Percentiles rank a stretch among this genome's conserved stretches.
These are phyloP conservation scores for Triplophysa siluroides DNA, from an alignment of 2,113 vertebrate species.

Conservation along the genomic window DNA sequence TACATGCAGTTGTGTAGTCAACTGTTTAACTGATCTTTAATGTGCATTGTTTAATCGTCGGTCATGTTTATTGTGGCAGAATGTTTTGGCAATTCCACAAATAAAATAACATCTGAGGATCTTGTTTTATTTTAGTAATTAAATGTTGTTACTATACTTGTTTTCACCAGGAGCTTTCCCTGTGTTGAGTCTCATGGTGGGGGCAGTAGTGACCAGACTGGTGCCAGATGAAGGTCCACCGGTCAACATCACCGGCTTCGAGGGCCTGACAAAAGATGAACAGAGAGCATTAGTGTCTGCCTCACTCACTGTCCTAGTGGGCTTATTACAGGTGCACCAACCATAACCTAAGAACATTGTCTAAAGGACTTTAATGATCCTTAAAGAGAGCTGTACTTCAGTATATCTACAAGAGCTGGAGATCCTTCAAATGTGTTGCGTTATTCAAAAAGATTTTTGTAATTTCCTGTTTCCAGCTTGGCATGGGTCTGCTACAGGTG, in stretches of 20 bases:
- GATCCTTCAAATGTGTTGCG: too few relatives aligned
- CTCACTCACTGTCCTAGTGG: conserved; percentile 85
- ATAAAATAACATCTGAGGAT: too few relatives aligned
- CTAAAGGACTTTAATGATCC: background rate
- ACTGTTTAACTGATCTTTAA: too few relatives aligned
- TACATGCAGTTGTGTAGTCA: too few relatives aligned
- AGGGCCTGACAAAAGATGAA: conserved; percentile 62
- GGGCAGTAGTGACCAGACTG: conserved; percentile 75
- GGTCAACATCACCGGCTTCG: conserved; percentile 62
- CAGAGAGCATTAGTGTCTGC: conserved; percentile 81
- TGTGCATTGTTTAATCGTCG: too few relatives aligned
- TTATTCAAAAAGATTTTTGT: background rate
- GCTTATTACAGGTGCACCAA: conserved; percentile 85
- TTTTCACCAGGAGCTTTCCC: conserved; percentile 83
- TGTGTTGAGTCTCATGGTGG: conserved; percentile 90
- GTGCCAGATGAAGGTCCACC: conserved; percentile 59
- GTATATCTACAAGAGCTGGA: too few relatives aligned
- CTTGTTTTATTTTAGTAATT: background rate
- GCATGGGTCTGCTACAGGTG: conserved; percentile 81
- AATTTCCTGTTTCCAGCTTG: conserved; percentile 74
- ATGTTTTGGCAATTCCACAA: too few relatives aligned
- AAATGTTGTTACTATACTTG: background rate
- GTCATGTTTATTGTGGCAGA: too few relatives aligned
- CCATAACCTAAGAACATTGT: background rate
- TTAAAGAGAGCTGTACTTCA: background rate